A percentile compares a stretch with the other conserved stretches of the same genome.
Conservation (phyloP, 2,113 vertebrate species). For the Pyrgilauda ruficollis region DNA sequence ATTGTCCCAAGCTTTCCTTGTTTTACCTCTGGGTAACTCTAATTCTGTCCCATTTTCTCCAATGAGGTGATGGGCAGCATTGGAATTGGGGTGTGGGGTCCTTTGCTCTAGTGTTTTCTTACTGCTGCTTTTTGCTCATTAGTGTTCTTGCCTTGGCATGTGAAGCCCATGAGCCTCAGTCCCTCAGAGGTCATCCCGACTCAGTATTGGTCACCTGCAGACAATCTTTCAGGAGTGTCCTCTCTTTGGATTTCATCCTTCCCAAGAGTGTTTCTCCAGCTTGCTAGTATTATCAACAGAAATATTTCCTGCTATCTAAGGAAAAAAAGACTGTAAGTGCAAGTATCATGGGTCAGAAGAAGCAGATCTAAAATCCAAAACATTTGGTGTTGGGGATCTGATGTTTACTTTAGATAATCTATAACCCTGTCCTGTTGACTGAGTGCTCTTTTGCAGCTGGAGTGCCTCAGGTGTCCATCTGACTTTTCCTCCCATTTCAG, state of each 20-base stretch:
- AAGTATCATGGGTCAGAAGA: background rate
- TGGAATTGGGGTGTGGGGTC: background rate
- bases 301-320: background rate
- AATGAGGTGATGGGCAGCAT: background rate
- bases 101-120: background rate
- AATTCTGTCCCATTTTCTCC: background rate
- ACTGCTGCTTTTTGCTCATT: background rate
- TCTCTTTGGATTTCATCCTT: background rate
- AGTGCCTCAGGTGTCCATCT: background rate
- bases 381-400: background rate
- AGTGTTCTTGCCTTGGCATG: background rate
- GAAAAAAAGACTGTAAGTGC: background rate
- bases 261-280: background rate
- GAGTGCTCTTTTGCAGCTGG: background rate
- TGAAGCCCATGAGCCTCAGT: rapidly evolving
- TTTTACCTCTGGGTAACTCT: background rate
- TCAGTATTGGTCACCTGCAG: rapidly evolving
- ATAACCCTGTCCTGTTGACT: background rate
- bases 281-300: background rate
- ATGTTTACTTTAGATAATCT: background rate
- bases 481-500: background rate
- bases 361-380: background rate
- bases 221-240: background rate
- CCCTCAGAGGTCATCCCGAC: background rate
- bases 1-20: background rate